Percentiles rank a stretch among this genome's conserved stretches.
Evolutionary conservation across 30 jellyfish, hydroid and myxozoan species (phyloP).

Genomic region (Pelagia noctiluca): DNA sequence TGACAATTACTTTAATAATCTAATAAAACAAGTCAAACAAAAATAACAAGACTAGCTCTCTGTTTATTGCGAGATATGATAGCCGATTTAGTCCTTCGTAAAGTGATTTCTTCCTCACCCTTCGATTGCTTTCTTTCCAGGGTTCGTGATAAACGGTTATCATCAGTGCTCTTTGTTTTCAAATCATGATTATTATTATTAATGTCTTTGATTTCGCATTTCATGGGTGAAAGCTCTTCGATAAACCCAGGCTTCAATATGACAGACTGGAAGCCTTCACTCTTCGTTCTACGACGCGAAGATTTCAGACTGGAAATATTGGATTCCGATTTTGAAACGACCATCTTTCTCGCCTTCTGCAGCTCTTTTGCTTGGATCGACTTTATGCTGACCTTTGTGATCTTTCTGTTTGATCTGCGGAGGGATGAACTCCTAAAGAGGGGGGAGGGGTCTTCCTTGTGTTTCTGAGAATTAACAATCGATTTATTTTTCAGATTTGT

Average conservation of each 20-base stretch:
- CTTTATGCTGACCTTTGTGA: conserved; percentile 41
- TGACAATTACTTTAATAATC: no score
- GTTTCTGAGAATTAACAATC: conserved; percentile 15
- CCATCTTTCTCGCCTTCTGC: conserved; percentile 2
- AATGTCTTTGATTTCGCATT: neutral
- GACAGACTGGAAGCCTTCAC: conserved; percentile 61
- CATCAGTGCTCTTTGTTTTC: neutral
- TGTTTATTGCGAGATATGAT: conserved; percentile 26
- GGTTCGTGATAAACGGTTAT: neutral
- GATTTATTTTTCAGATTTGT: no score
- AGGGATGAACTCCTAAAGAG: conserved; percentile 21
- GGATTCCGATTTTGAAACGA: conserved; percentile 26
- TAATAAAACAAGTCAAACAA: neutral
- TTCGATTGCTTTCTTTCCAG: neutral
- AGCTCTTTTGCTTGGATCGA: conserved; percentile 50
- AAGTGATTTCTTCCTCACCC: neutral
- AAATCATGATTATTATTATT: neutral
- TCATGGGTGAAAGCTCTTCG: conserved; percentile 34
- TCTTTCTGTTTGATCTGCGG: conserved; percentile 15
- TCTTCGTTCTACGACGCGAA: conserved; percentile 28
- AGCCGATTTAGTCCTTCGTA: conserved; percentile 66
- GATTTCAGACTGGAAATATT: neutral
- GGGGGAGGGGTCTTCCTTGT: neutral
- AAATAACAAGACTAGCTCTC: conserved; percentile 41
- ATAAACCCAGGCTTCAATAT: conserved; percentile 52